A percentile compares a stretch with the other conserved stretches of the same genome.
Conservation (phyloP, 2,888 invertebrate species). For the Cataglyphis cursor region DNA sequence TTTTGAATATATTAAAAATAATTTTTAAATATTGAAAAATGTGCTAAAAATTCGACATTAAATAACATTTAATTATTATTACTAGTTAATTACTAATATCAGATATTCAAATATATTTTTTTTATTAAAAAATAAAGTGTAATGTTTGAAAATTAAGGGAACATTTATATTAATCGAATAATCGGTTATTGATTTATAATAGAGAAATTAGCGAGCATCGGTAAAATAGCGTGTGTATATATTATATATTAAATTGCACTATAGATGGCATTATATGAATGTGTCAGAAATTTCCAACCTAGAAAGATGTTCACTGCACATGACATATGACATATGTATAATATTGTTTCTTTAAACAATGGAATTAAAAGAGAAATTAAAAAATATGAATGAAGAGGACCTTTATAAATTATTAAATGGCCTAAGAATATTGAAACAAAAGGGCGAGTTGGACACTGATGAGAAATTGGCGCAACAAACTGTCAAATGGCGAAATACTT, state of each 20-base stretch:
- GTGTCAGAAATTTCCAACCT: not conserved
- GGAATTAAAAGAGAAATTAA: not conserved
- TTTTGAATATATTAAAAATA: not conserved
- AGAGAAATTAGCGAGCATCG: not conserved
- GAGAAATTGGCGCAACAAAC: slow-evolving; percentile 65
- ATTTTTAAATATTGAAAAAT: not conserved
- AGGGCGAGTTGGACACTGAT: slow-evolving; percentile 76
- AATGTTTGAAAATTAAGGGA: not conserved
- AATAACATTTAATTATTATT: too few species aligned
- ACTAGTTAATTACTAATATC: too few species aligned
- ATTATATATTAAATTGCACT: not conserved
- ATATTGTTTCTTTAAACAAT: not conserved
- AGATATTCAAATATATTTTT: too few species aligned
- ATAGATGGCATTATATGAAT: not conserved
- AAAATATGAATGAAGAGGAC: slow-evolving; percentile 58
- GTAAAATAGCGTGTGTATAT: not conserved
- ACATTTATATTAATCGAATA: not conserved
- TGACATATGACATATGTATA: not conserved
- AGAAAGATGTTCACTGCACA: too few species aligned
- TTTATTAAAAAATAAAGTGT: too few species aligned
- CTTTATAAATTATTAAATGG: slow-evolving; percentile 56
- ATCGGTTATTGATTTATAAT: not conserved
- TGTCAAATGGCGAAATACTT: slow-evolving; percentile 88
- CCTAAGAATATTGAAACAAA: slow-evolving; percentile 73
- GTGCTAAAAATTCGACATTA: not conserved